Percentiles rank a stretch among this genome's conserved stretches.
Conservation (phyloP, 2,797 vertebrate genomes). For the Neostethus bicornis region DNA sequence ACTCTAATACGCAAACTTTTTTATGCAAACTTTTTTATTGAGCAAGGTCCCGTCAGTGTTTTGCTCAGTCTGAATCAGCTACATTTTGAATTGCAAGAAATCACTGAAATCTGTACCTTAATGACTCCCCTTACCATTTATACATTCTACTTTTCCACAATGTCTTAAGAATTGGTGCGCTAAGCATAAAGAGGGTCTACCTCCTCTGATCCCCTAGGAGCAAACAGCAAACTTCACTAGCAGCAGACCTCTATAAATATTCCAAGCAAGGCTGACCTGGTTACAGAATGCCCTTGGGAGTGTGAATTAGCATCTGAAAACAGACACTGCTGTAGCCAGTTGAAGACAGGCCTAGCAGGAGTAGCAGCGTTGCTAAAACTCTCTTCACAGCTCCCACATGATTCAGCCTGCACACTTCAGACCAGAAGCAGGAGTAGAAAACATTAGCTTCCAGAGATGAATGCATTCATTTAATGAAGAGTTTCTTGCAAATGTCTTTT, state of each 20-base stretch:
- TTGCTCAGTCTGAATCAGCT: constrained; percentile 14
- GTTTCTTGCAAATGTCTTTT: constrained; percentile 3
- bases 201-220: constrained; percentile 63
- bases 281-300: constrained; percentile 80
- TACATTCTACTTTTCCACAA: constrained; percentile 49
- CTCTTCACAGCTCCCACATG: constrained; percentile 50
- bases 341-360: constrained; percentile 71
- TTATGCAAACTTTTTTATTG: constrained; percentile 4
- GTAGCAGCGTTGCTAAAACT: constrained; percentile 60
- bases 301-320: constrained; percentile 83
- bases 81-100: constrained; percentile 27
- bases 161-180: constrained; percentile 52
- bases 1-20: constrained; percentile 7
- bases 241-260: constrained; percentile 80
- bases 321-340: constrained; percentile 73
- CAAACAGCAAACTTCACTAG: constrained; percentile 68
- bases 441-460: constrained; percentile 40
- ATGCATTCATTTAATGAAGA: constrained; percentile 37
- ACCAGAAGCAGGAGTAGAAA: constrained; percentile 43
- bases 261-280: constrained; percentile 83
- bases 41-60: constrained; percentile 22
- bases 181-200: constrained; percentile 68
- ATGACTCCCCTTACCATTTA: constrained; percentile 20
- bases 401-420: constrained; percentile 51
- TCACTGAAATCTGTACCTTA: constrained; percentile 36